Evolutionary conservation across 1,140 invertebrate genomes (phyloP), one percentile per base, ranked within the genome.

Genomic region (Drosophila prosaltans): DNA sequence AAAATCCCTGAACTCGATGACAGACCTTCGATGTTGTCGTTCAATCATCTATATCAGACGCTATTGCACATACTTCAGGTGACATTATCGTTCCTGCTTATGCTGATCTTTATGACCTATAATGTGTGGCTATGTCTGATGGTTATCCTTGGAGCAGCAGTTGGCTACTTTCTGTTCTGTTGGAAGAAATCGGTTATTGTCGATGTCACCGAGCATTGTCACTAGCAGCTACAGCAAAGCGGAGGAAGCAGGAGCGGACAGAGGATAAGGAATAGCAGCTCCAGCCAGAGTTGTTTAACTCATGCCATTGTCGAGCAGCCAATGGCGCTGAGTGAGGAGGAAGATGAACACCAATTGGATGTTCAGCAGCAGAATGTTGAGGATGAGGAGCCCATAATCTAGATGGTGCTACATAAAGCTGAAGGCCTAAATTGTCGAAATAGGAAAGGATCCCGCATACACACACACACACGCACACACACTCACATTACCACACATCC

Each of bases 81-180:
- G 60, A 95, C 97, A 2, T 92, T 98, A 32, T 97, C 97, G 21
- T 99, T 99, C 92, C 95, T 98, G 81, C 95, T 99, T 21, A 99
- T 99, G 98, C 93, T 99, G 92, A 96, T 99, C 67, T 99, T 99
- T 93, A 99, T 99, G 98, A 99, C 98, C 0, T 99, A 98, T 94
- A 99, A 99, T 91, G 95, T 97, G 21, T 99, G 97, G 97, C 94
- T 99, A 21, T 98, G 98, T 90, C 74, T 98, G 26, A 96, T 97
- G 3, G 95, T 99, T n/a, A 95, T 98, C 0, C 86, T 98, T 5
- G 98, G 98, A 2, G 96, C 97, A 11, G 97, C 95, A 1, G 93
- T 96, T 9, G 98, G 98, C 2, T 99, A 98, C 93, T 98, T 99
- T 92, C 93, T 98, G 36, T 99, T 99, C 92, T 97, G 97, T 30